A percentile compares a stretch with the other conserved stretches of the same genome.
Conservation (phyloP, 2,797 vertebrate species). For the Gephyroberyx darwinii region DNA sequence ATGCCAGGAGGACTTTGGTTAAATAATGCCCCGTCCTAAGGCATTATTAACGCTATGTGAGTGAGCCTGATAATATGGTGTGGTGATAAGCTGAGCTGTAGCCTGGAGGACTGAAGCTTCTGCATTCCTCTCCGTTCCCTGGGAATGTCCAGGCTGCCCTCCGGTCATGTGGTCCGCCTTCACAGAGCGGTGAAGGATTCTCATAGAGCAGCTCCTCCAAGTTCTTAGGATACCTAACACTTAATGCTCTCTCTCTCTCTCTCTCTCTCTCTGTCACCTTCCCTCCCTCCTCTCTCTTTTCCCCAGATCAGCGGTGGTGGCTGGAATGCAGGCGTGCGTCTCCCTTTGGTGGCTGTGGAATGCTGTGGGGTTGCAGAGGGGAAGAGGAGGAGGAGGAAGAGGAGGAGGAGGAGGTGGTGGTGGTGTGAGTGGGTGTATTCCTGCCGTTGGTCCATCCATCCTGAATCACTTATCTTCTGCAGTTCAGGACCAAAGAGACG, state of each 20-base stretch:
- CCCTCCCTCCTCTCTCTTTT: constrained; percentile 44
- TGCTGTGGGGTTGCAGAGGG: constrained; percentile 36
- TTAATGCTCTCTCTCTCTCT: constrained; percentile 46
- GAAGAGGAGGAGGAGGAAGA: constrained; percentile 22
- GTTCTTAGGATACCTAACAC: constrained; percentile 63
- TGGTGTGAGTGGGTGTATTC: constrained; percentile 27
- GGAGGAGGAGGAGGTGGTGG: constrained; percentile 20
- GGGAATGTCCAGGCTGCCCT: constrained; percentile 44
- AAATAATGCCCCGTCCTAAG: constrained; percentile 46
- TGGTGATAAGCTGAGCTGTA: constrained; percentile 63
- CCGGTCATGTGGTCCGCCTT: constrained; percentile 61
- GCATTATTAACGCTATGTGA: constrained; percentile 63
- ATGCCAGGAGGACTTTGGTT: constrained; percentile 57
- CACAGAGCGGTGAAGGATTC: constrained; percentile 37
- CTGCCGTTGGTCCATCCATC: constrained; percentile 46
- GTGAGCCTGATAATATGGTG: constrained; percentile 56
- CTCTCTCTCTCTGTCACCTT: constrained; percentile 51
- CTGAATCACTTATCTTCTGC: constrained; percentile 48
- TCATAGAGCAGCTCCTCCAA: constrained; percentile 43
- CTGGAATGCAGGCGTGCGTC: constrained; percentile 77
- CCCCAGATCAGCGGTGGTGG: constrained; percentile 72
- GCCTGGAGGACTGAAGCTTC: constrained; percentile 30
- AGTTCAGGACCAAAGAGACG: constrained; percentile 43
- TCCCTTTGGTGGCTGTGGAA: constrained; percentile 61
- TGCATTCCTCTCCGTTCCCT: constrained; percentile 53